phyloP scores from a whole-genome alignment of 2,113 vertebrate genomes.

The Tauraco erythrolophus region DNA sequence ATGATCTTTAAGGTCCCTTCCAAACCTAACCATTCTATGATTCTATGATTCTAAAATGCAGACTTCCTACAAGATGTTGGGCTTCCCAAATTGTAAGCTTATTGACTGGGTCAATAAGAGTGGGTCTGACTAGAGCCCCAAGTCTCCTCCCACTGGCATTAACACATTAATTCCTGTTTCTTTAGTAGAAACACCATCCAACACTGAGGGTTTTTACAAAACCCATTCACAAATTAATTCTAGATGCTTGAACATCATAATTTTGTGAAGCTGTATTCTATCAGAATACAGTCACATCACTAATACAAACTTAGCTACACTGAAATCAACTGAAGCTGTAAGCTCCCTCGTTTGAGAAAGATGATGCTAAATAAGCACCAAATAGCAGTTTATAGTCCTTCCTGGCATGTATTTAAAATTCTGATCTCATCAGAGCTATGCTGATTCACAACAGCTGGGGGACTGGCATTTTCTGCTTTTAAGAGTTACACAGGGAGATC shows the following conservation, averaged over 20 bases:
- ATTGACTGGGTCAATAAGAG: neutral
- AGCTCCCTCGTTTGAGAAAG: neutral
- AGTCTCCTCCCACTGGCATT: neutral
- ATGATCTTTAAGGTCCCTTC: too few species aligned
- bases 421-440: neutral
- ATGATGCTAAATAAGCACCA: neutral
- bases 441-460: slow-evolving; percentile 3
- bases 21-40: too few species aligned
- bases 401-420: neutral
- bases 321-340: neutral
- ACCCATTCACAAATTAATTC: neutral
- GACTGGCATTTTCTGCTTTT: neutral
- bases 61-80: neutral
- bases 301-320: neutral
- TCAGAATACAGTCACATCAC: neutral
- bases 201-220: neutral
- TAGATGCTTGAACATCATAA: neutral
- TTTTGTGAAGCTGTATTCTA: neutral
- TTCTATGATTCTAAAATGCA: too few species aligned
- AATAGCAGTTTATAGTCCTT: neutral
- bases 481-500: neutral
- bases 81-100: neutral
- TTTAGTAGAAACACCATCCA: neutral
- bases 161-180: neutral
- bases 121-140: neutral